Conservation (phyloP, 2,113 vertebrate genomes). For the Helogale parvula region DNA sequence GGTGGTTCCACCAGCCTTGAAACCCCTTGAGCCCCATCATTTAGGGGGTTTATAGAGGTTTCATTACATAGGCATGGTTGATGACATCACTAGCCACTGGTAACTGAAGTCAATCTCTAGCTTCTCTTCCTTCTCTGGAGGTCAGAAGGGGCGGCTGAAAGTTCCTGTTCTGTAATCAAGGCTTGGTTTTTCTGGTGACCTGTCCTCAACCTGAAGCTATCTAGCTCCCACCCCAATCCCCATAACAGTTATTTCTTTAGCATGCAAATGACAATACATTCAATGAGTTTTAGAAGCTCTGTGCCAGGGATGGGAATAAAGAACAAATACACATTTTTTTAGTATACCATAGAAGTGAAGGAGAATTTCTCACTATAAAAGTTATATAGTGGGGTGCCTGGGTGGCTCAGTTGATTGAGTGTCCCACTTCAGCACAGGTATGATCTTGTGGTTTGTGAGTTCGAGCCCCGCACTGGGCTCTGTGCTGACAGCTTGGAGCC, state of each 20-base stretch:
- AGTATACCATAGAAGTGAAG: background rate
- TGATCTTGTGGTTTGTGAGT: too few relatives aligned
- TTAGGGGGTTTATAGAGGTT: background rate
- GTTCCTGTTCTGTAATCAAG: background rate
- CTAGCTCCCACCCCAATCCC: fast-evolving
- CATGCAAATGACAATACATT: background rate
- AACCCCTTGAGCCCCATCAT: fast-evolving
- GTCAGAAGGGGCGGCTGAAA: background rate
- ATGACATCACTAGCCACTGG: background rate
- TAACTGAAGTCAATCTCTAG: background rate
- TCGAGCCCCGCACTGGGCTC: too few relatives aligned
- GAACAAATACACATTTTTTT: background rate
- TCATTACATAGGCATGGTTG: background rate
- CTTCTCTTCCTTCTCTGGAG: background rate
- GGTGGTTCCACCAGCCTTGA: background rate
- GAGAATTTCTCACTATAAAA: background rate
- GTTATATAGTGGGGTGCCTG: too few relatives aligned
- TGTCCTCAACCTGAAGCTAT: background rate
- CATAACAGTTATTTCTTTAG: background rate
- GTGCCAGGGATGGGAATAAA: background rate
- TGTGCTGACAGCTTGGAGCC: too few relatives aligned
- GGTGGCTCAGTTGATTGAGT: too few relatives aligned
- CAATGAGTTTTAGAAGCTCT: background rate
- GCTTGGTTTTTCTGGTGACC: background rate
- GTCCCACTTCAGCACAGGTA: too few relatives aligned